Evolutionary conservation across 2,888 invertebrate genomes (phyloP).

Genomic region (Oscheius sp.): DNA sequence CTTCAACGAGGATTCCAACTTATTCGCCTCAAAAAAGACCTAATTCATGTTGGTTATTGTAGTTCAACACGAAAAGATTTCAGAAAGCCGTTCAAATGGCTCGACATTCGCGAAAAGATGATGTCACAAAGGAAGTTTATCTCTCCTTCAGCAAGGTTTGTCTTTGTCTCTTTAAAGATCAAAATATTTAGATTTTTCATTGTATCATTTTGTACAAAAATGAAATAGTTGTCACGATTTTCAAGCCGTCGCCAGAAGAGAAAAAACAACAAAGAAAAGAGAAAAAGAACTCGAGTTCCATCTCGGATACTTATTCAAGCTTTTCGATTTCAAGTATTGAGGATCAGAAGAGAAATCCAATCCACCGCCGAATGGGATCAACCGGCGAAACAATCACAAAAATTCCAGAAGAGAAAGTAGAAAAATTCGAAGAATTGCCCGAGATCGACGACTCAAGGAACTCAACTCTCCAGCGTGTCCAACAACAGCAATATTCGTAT

Average conservation of each 20-base stretch:
- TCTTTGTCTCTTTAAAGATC: neutral
- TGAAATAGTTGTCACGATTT: conserved; percentile 46
- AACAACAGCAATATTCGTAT: neutral
- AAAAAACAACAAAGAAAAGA: conserved; percentile 1
- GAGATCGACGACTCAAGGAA: conserved; percentile 2
- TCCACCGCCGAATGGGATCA: neutral
- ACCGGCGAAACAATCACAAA: neutral
- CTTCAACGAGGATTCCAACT: conserved; percentile 78
- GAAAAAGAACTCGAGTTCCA: neutral
- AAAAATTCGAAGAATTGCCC: conserved; percentile 2
- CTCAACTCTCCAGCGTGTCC: neutral
- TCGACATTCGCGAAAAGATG: conserved; percentile 31
- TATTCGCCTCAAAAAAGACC: conserved; percentile 34
- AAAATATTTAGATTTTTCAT: conserved; percentile 55
- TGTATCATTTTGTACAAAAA: conserved; percentile 44
- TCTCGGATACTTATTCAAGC: neutral
- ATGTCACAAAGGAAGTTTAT: conserved; percentile 20
- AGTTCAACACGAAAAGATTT: neutral
- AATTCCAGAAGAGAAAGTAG: neutral
- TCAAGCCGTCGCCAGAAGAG: conserved; percentile 35
- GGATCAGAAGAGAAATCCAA: no score
- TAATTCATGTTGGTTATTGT: neutral
- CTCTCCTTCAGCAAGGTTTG: conserved; percentile 50
- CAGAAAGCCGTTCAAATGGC: conserved; percentile 60
- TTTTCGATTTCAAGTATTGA: neutral